phyloP scores from a whole-genome alignment of 2,797 vertebrate genomes.

The Scleropages formosus region DNA sequence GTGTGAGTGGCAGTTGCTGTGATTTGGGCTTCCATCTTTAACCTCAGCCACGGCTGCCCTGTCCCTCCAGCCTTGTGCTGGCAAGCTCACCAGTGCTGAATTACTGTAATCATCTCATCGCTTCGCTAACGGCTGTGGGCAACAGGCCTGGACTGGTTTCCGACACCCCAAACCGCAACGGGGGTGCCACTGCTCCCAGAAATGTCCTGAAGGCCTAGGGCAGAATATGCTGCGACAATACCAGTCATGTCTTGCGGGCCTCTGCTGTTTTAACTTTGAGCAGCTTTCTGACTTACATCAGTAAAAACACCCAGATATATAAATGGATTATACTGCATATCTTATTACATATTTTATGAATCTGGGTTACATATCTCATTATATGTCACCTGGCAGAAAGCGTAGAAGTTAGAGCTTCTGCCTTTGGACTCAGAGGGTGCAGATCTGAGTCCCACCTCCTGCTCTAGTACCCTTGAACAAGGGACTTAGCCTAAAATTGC shows the following conservation, averaged over 20 bases:
- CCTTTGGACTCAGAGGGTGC: too few species aligned
- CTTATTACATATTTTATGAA: background rate
- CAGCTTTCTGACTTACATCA: too few species aligned
- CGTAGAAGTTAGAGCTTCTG: too few species aligned
- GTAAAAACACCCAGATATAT: too few species aligned
- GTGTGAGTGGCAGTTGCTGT: slow-evolving; percentile 60
- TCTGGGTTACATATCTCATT: too few species aligned
- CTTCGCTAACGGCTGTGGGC: background rate
- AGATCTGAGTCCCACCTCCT: too few species aligned
- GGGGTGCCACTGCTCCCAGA: too few species aligned
- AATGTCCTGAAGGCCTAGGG: background rate
- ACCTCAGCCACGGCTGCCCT: slow-evolving; percentile 46
- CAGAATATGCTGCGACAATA: background rate
- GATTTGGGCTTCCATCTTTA: slow-evolving; percentile 60
- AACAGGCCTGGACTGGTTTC: background rate
- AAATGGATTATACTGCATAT: background rate
- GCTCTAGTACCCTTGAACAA: too few species aligned
- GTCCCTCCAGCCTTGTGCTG: slow-evolving; percentile 29
- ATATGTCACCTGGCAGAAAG: too few species aligned
- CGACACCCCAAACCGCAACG: background rate
- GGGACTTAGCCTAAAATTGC: too few species aligned
- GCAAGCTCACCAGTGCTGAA: slow-evolving; percentile 43
- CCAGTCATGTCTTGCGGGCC: background rate
- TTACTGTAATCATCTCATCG: slow-evolving; percentile 47
- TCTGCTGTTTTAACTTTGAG: too few species aligned